phyloP scores from a whole-genome alignment of 2,797 vertebrate genomes.

The Danio aesculapii region DNA sequence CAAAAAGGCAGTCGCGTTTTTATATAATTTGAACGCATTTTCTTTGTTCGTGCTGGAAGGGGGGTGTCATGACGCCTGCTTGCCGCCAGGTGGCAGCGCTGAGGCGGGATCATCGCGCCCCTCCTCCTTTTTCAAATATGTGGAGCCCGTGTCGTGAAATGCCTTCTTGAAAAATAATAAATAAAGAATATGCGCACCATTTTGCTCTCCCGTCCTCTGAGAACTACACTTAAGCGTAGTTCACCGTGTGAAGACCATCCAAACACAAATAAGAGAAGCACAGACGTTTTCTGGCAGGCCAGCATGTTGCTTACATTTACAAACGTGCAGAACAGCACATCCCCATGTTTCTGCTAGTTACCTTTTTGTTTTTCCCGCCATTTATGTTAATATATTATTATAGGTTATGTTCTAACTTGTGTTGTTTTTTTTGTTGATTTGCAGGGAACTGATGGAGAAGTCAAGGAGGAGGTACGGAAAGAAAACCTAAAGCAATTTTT shows the following conservation, averaged over 20 bases:
- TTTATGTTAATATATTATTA: neutral
- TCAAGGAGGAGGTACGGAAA: conserved; percentile 81
- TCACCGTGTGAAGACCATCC: neutral
- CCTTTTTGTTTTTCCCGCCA: conserved; percentile 16
- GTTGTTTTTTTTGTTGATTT: conserved; percentile 11
- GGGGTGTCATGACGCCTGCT: conserved; percentile 75
- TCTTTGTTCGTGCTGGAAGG: conserved; percentile 77
- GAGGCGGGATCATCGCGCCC: conserved; percentile 60
- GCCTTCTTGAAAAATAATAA: conserved; percentile 45
- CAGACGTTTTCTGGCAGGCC: neutral
- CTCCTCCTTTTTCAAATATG: conserved; percentile 59
- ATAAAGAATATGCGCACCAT: conserved; percentile 7
- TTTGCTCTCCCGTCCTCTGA: neutral
- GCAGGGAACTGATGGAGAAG: conserved; percentile 80
- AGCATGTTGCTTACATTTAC: neutral
- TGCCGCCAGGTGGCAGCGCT: conserved; percentile 80
- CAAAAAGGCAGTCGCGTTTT: conserved; percentile 39
- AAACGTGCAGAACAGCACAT: conserved; percentile 9
- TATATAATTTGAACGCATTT: conserved; percentile 65
- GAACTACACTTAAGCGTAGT: neutral
- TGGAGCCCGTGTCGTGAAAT: conserved; percentile 47
- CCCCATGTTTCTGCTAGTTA: neutral
- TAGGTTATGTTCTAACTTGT: neutral
- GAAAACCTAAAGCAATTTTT: neutral
- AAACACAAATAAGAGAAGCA: neutral